Evolutionary conservation across 2,113 vertebrate species (phyloP).

Genomic region (Paraplagusia blochii): DNA sequence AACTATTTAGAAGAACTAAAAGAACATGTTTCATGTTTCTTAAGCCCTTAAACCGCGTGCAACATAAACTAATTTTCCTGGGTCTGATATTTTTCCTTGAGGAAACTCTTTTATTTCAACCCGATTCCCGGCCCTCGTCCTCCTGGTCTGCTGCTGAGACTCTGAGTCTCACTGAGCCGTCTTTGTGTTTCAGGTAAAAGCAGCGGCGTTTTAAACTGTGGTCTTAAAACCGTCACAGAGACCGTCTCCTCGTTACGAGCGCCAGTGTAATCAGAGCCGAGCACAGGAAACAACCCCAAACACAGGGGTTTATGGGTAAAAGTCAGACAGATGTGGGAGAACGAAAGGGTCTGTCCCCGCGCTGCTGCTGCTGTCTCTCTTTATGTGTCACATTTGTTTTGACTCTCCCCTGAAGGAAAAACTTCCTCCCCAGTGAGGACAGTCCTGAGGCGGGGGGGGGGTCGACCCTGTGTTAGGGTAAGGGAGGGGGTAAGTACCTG

Average conservation of each 20-base stretch:
- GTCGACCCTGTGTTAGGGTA: neutral
- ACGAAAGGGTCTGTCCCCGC: neutral
- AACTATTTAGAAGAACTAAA: too few relatives aligned
- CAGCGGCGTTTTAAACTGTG: constrained; percentile 11
- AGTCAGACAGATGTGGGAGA: constrained; percentile 38
- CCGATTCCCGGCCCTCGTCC: neutral
- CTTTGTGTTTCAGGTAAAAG: constrained; percentile 11
- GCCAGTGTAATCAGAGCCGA: constrained; percentile 49
- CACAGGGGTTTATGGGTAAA: constrained; percentile 51
- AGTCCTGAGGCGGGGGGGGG: constrained; percentile 1
- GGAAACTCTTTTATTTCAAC: too few relatives aligned
- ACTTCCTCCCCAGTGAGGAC: constrained; percentile 24
- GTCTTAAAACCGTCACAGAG: constrained; percentile 36
- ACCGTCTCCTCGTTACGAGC: constrained; percentile 42
- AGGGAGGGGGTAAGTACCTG: constrained; percentile 9
- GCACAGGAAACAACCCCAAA: constrained; percentile 55
- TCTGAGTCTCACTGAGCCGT: neutral
- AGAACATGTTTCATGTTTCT: too few relatives aligned
- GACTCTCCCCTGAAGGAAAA: constrained; percentile 8
- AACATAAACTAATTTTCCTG: too few relatives aligned
- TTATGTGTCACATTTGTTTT: constrained; percentile 20
- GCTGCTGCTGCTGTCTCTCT: neutral
- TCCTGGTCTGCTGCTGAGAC: neutral
- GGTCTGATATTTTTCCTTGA: too few relatives aligned
- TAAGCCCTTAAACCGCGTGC: too few relatives aligned